A percentile compares a stretch with the other conserved stretches of the same genome.
These are phyloP conservation scores for Ellobius talpinus DNA, from an alignment of 2,113 vertebrate genomes.

Conservation along the genomic window DNA sequence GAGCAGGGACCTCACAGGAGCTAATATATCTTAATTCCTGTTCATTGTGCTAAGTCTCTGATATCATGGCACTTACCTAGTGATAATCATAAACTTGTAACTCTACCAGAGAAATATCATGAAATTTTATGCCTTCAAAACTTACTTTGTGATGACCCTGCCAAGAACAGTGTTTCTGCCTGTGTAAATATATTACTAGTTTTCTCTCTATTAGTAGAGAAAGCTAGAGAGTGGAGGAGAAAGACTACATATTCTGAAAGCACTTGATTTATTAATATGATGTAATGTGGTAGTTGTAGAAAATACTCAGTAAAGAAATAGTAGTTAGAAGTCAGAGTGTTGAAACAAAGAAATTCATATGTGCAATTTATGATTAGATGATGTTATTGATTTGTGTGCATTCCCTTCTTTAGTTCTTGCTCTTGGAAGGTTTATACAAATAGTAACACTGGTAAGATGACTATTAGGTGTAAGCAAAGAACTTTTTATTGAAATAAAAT, in stretches of 20 bases:
- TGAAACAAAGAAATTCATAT: slow-evolving; percentile 44
- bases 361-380: not conserved
- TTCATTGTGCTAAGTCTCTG: slow-evolving; percentile 22
- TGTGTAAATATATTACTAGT: not conserved
- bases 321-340: not conserved
- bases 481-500: slow-evolving; percentile 24
- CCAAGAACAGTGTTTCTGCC: slow-evolving; percentile 10
- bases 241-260: slow-evolving; percentile 13
- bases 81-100: slow-evolving; percentile 26
- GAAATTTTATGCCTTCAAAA: not conserved
- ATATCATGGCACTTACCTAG: not conserved
- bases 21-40: not conserved
- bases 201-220: not conserved
- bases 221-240: not conserved
- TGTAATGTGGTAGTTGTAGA: slow-evolving; percentile 2
- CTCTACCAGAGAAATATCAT: not conserved
- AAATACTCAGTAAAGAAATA: slow-evolving; percentile 5
- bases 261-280: slow-evolving; percentile 41
- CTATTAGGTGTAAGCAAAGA: not conserved
- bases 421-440: slow-evolving; percentile 25
- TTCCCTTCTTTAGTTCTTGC: not conserved
- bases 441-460: slow-evolving; percentile 17
- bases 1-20: not conserved
- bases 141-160: not conserved
- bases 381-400: not conserved